These are phyloP conservation scores for Chinchilla lanigera DNA, from an alignment of 2,113 vertebrate genomes.

Conservation along the genomic window DNA sequence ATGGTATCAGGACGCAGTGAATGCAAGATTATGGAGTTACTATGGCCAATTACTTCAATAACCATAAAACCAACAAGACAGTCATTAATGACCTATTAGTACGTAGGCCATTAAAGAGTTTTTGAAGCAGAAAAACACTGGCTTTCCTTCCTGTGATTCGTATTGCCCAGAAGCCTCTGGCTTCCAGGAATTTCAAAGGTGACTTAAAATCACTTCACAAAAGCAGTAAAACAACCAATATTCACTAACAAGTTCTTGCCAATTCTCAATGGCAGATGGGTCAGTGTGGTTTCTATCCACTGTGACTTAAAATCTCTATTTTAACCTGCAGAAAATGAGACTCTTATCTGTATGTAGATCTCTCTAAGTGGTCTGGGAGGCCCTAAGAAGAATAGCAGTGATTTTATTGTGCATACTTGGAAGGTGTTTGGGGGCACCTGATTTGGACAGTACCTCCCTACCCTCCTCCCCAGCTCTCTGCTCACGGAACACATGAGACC, in stretches of 20 bases:
- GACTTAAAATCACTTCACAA: neutral
- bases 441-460: neutral
- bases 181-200: neutral
- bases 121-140: neutral
- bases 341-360: neutral
- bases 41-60: fast-evolving
- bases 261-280: neutral
- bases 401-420: neutral
- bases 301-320: neutral
- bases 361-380: neutral
- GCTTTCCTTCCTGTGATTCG: neutral
- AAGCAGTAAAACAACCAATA: neutral
- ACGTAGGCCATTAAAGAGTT: neutral
- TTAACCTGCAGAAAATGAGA: neutral
- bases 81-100: neutral
- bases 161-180: neutral
- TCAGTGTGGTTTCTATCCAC: neutral
- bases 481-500: no score
- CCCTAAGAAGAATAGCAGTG: neutral
- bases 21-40: neutral
- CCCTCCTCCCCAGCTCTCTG: neutral
- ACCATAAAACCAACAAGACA: neutral
- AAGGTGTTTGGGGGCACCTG: neutral
- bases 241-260: neutral
- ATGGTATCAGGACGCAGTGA: neutral